Conservation (phyloP, 2,888 invertebrate genomes). For the Epirrita christyi region DNA sequence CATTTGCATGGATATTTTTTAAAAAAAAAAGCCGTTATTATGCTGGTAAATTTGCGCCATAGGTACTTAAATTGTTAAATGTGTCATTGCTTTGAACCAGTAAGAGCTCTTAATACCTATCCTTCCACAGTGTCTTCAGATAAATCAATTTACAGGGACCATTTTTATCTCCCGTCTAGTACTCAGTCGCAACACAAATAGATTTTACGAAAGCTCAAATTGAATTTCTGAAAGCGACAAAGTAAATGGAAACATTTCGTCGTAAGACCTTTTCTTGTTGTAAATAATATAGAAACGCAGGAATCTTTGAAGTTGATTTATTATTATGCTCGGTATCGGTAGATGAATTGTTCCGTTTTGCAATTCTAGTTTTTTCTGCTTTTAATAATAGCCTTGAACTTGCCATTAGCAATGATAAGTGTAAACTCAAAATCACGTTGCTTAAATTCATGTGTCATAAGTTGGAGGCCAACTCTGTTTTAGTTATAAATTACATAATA, state of each 20-base stretch:
- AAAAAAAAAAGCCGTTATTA: too few relatives aligned
- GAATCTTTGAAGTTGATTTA: constrained; percentile 34
- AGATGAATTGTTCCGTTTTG: constrained; percentile 6
- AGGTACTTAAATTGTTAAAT: neutral
- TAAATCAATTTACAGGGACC: constrained; percentile 51
- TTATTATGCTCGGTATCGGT: constrained; percentile 18
- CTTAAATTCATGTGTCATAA: neutral
- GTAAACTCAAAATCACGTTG: neutral
- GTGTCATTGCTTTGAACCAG: neutral
- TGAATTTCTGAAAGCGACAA: constrained; percentile 51
- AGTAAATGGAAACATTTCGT: constrained; percentile 47
- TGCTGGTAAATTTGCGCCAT: too few relatives aligned
- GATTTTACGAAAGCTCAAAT: constrained; percentile 54
- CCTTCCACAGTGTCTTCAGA: constrained; percentile 23
- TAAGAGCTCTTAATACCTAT: neutral
- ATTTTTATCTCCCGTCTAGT: constrained; percentile 46
- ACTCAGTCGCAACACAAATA: constrained; percentile 51
- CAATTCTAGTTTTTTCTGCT: neutral
- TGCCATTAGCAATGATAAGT: too few relatives aligned
- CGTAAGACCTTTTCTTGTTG: constrained; percentile 40
- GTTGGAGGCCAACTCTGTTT: neutral
- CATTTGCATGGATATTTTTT: too few relatives aligned
- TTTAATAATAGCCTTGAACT: too few relatives aligned
- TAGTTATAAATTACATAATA: neutral
- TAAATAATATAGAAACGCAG: constrained; percentile 34